Conservation (phyloP, 2,888 invertebrate species). For the Drosophila borealis region DNA sequence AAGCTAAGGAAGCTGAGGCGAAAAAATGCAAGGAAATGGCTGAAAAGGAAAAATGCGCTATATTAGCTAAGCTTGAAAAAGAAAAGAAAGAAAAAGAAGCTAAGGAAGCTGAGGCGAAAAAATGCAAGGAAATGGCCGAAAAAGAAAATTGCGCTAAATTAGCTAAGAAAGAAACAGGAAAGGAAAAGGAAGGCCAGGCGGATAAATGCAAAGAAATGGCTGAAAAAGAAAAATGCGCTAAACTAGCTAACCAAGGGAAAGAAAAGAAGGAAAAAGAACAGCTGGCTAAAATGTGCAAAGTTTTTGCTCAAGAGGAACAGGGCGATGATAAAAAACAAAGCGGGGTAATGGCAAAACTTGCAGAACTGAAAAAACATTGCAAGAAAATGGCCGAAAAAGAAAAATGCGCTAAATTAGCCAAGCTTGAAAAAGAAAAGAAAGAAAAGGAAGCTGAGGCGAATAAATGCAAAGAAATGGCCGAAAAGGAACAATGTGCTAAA, state of each 20-base stretch:
- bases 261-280: neutral
- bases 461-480: no score
- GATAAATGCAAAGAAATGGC: constrained; percentile 13
- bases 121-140: constrained; percentile 7
- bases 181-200: no score
- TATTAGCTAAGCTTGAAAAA: neutral
- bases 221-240: constrained; percentile 5
- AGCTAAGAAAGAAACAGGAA: no score
- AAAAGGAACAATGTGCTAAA: no score
- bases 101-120: neutral
- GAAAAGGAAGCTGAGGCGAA: no score
- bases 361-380: neutral
- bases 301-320: neutral
- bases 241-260: neutral
- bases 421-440: no score
- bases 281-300: neutral
- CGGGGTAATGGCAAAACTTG: no score
- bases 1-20: neutral
- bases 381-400: constrained; percentile 6
- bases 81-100: neutral
- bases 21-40: constrained; percentile 5
- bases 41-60: constrained; percentile 11
- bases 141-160: constrained; percentile 13
- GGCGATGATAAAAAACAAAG: neutral
- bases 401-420: constrained; percentile 9